These are phyloP conservation scores for Pyxicephalus adspersus DNA, from an alignment of 2,113 vertebrate genomes.

Conservation along the genomic window DNA sequence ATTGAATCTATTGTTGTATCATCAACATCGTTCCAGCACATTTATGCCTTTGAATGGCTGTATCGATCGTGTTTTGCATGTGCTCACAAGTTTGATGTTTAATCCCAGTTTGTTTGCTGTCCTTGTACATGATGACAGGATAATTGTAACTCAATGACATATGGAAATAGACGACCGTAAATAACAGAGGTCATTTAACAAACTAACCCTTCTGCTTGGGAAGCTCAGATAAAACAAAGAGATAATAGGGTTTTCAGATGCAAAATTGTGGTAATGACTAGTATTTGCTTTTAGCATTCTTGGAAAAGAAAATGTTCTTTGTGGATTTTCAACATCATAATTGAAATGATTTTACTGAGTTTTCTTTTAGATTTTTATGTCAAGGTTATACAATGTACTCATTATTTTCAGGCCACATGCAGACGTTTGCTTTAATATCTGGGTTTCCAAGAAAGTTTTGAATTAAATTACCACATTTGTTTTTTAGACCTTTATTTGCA, in stretches of 20 bases:
- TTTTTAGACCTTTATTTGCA: no score
- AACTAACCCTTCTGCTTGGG: not conserved
- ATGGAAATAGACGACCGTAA: constrained; percentile 42
- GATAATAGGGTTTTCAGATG: not conserved
- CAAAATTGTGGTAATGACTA: not conserved
- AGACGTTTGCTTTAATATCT: no score
- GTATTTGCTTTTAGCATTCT: not conserved
- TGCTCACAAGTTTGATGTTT: constrained; percentile 37
- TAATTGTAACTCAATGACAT: constrained; percentile 53
- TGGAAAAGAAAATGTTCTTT: constrained; percentile 2
- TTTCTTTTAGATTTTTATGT: not conserved
- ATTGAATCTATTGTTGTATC: constrained; percentile 36
- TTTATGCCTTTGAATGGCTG: constrained; percentile 50
- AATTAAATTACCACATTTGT: no score
- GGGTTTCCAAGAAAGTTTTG: no score
- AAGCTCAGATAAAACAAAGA: constrained; percentile 16
- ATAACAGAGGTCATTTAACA: constrained; percentile 36
- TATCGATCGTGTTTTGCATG: constrained; percentile 53
- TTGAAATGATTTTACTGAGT: not conserved
- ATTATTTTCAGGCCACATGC: not conserved
- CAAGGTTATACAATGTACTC: not conserved
- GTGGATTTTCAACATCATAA: not conserved
- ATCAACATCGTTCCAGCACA: constrained; percentile 1
- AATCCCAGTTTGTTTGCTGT: constrained; percentile 48
- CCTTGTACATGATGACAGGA: constrained; percentile 52